Evolutionary conservation across 2,113 vertebrate genomes (phyloP), one percentile per base, ranked within the genome.

Genomic region (Atrichornis clamosus): DNA sequence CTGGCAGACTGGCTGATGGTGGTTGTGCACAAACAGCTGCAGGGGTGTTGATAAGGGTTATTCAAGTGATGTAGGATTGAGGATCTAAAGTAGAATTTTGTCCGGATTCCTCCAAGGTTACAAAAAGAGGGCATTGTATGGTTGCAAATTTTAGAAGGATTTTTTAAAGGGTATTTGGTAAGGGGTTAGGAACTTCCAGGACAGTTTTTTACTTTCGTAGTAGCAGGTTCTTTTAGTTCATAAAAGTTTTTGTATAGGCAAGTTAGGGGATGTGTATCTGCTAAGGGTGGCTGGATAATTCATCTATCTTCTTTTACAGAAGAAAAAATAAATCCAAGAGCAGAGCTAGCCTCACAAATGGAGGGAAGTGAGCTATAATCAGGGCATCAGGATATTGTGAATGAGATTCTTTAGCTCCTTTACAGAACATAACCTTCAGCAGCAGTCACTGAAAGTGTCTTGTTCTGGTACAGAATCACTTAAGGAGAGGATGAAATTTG

Each of bases 51-150:
- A 22, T 58, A 19, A 49, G 12, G 6, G 13, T 84, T 58, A 19
- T 52, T 74, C 18, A 33, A 39, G 20, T 2, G 0, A 10, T 7
- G 12, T 8, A 24, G 7, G n/a, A n/a, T 21, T 65, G 21, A 13
- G 39, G 8, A 26, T 17, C 6, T 58, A 6, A n/a, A 75, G 50
- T 6, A 15, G 16, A 49, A 28, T 62, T 62, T 65, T 82, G 10
- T 37, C 28, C 56, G 75, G 16, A 18, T 5, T 62, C n/a, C 37
- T 14, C 33, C 52, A 49, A 20, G 16, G 18, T 33, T 67, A n/a
- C 3, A 39, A 30, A 62, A 75, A 46, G 2, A 27, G 23, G 47
- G 27, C 21, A 3, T 15, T 26, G 16, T 30, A 3, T 6, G 17
- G 11, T 2, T 72, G 33, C 26, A 52, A 8, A 42, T 19, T 58